phyloP scores from a whole-genome alignment of 2,888 invertebrate species.

The Elegia similella region DNA sequence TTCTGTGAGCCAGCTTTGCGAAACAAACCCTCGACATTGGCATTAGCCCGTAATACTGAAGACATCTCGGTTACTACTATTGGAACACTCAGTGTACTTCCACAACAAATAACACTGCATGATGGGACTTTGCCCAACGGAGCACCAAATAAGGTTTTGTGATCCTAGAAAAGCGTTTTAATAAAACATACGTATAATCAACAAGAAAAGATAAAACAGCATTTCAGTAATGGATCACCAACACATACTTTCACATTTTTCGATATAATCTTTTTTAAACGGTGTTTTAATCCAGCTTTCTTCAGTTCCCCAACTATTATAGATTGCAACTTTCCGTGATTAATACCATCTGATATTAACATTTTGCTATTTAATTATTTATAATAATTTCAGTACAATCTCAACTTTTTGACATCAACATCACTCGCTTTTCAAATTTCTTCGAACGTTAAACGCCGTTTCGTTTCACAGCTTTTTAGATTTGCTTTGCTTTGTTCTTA shows the following conservation, averaged over 20 bases:
- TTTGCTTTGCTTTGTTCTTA: too few species aligned
- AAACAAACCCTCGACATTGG: conserved; percentile 91
- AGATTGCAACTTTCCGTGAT: conserved; percentile 72
- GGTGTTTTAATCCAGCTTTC: conserved; percentile 86
- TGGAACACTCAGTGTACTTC: conserved; percentile 87
- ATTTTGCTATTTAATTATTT: conserved; percentile 52
- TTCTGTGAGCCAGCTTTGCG: conserved; percentile 93
- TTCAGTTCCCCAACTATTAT: conserved; percentile 85
- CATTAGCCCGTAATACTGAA: conserved; percentile 84
- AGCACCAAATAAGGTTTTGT: conserved; percentile 74
- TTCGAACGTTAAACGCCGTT: conserved; percentile 36
- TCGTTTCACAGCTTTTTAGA: background rate
- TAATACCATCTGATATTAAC: conserved; percentile 76
- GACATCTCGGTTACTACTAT: conserved; percentile 87
- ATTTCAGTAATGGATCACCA: conserved; percentile 22
- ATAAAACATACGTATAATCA: background rate
- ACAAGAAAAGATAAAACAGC: conserved; percentile 11
- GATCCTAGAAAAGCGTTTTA: conserved; percentile 49
- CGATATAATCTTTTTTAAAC: conserved; percentile 84
- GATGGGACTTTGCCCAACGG: conserved; percentile 72
- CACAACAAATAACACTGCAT: conserved; percentile 83
- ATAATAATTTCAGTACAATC: conserved; percentile 29
- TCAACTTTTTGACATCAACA: conserved; percentile 20
- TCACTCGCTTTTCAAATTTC: conserved; percentile 41
- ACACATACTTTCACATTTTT: conserved; percentile 76